Conservation (phyloP, 2,888 invertebrate genomes). For the Netelia virgata region DNA sequence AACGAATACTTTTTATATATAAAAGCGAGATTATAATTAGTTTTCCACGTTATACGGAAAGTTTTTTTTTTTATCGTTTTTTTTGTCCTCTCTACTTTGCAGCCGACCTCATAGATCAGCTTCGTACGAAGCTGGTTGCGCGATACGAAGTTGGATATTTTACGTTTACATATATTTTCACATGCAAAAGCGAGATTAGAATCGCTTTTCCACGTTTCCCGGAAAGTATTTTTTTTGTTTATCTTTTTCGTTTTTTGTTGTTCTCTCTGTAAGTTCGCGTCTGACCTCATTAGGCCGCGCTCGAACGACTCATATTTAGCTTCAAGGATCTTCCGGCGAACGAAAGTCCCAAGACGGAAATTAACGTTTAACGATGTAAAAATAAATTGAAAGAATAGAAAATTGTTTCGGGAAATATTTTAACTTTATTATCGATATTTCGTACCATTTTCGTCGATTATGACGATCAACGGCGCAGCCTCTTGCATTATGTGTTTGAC, state of each 20-base stretch:
- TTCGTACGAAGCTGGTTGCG: no score
- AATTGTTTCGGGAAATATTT: background rate
- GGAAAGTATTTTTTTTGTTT: background rate
- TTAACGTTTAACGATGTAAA: constrained; percentile 10
- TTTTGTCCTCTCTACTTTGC: background rate
- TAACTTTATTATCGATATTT: background rate
- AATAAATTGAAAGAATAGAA: background rate
- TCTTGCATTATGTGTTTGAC: constrained; percentile 92
- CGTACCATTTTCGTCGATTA: constrained; percentile 89
- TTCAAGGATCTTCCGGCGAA: constrained; percentile 41
- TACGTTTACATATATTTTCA: background rate
- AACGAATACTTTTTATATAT: background rate
- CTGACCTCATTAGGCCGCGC: background rate
- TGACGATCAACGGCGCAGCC: constrained; percentile 89
- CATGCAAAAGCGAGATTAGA: background rate
- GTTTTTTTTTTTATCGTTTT: background rate
- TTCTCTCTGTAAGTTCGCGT: background rate
- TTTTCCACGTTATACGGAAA: background rate
- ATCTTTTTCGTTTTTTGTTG: background rate
- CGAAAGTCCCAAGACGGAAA: constrained; percentile 3
- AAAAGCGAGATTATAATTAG: background rate
- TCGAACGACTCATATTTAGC: background rate
- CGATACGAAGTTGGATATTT: background rate
- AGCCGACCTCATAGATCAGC: constrained; percentile 7
- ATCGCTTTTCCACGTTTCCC: background rate